Conservation (phyloP, 1,140 invertebrate genomes). For the Temnothorax longispinosus region DNA sequence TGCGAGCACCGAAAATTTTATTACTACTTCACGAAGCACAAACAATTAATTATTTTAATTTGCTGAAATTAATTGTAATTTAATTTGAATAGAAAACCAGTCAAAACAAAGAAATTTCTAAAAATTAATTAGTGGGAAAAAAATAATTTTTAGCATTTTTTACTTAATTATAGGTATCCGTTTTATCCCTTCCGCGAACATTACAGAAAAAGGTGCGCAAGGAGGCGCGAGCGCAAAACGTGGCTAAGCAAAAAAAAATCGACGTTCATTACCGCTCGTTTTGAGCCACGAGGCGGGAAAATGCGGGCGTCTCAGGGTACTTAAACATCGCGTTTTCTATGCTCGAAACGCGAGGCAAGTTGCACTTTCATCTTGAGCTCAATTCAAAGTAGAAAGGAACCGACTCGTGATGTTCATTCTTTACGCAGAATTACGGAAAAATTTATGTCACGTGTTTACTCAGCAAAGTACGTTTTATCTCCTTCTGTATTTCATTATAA, state of each 20-base stretch:
- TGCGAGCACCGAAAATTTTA: not conserved
- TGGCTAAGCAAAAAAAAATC: conserved; percentile 65
- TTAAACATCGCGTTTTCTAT: conserved; percentile 58
- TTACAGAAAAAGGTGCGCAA: conserved; percentile 4
- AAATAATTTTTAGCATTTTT: not conserved
- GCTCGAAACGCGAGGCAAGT: conserved; percentile 41
- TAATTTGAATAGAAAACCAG: not conserved
- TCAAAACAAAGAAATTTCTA: not conserved
- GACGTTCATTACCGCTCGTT: conserved; percentile 70
- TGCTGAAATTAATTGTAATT: not conserved
- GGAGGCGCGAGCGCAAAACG: conserved; percentile 52
- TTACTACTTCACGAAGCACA: not conserved
- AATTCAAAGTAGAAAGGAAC: conserved; percentile 25
- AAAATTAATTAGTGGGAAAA: not conserved
- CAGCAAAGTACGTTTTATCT: not conserved
- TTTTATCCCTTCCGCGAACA: conserved; percentile 14
- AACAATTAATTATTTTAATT: not conserved
- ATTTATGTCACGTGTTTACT: not conserved
- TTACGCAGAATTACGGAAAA: conserved; percentile 20
- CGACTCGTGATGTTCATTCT: conserved; percentile 28
- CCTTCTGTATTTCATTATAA: not conserved
- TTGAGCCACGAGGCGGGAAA: conserved; percentile 63
- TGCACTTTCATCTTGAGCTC: conserved; percentile 47
- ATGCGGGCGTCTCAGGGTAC: conserved; percentile 63
- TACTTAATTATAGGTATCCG: not conserved